Evolutionary conservation across 2,113 vertebrate genomes (phyloP).

Genomic region (Odocoileus virginianus): DNA sequence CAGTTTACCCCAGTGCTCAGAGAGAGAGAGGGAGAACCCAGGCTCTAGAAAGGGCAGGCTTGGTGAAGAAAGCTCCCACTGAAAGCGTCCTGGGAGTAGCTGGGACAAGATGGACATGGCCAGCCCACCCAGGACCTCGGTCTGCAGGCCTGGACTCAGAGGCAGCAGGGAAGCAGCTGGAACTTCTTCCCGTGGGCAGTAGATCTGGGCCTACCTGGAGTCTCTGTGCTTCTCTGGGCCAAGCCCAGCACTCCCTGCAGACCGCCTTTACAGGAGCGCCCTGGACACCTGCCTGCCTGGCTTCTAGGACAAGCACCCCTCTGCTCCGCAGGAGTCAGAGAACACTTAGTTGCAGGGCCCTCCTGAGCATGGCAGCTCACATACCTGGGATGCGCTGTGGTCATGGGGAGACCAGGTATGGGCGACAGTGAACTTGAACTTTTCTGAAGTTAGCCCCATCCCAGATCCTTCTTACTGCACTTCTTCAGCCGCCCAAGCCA

Average conservation of each 20-base stretch:
- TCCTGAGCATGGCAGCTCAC: background rate
- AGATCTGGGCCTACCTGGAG: background rate
- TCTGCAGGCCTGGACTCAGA: background rate
- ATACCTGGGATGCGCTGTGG: background rate
- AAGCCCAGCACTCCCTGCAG: fast-evolving
- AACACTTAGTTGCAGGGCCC: background rate
- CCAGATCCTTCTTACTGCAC: background rate
- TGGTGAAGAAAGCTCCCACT: background rate
- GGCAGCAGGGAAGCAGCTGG: background rate
- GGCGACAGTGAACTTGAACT: fast-evolving
- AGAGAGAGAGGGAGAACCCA: background rate
- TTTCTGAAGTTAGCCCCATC: background rate
- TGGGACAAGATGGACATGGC: background rate
- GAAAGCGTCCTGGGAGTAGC: too few species aligned
- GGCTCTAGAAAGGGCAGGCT: background rate
- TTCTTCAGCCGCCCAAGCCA: background rate
- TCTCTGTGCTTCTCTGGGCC: background rate
- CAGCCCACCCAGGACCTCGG: fast-evolving
- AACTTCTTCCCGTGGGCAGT: fast-evolving
- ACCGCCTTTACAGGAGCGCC: fast-evolving
- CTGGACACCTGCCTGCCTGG: background rate
- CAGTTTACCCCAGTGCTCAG: background rate
- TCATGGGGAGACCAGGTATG: background rate
- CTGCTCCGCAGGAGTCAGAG: too few species aligned
- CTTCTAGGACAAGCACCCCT: background rate